A percentile compares a stretch with the other conserved stretches of the same genome.
These are phyloP conservation scores for Phoxinus dragarum DNA, from an alignment of 2,797 vertebrate species.

Conservation along the genomic window DNA sequence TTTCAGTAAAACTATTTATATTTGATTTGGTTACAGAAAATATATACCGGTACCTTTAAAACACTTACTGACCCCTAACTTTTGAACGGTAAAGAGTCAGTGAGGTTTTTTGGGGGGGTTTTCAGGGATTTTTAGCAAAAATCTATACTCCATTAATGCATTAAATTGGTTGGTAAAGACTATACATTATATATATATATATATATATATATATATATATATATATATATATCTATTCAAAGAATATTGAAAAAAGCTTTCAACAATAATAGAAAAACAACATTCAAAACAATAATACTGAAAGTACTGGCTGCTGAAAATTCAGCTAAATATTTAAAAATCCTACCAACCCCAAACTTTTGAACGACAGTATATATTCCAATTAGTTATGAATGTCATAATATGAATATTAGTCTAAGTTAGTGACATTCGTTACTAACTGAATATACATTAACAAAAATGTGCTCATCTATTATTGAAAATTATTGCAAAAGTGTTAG, in stretches of 20 bases:
- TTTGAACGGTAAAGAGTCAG: not conserved
- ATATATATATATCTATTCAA: too few relatives aligned
- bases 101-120: not conserved
- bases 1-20: not conserved
- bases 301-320: not conserved
- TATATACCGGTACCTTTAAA: not conserved
- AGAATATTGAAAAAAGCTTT: too few relatives aligned
- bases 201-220: too few relatives aligned
- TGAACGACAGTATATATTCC: not conserved
- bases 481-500: not conserved
- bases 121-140: not conserved
- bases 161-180: not conserved
- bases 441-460: constrained; percentile 2
- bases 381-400: not conserved
- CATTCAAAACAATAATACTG: too few relatives aligned
- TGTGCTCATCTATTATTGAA: constrained; percentile 4
- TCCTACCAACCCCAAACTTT: too few relatives aligned
- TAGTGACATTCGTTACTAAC: not conserved
- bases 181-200: too few relatives aligned
- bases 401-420: not conserved
- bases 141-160: too few relatives aligned
- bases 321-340: not conserved
- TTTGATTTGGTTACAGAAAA: not conserved
- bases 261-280: too few relatives aligned
- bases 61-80: not conserved